These are phyloP conservation scores for Machimus atricapillus DNA, from an alignment of 2,888 invertebrate species.

Conservation along the genomic window DNA sequence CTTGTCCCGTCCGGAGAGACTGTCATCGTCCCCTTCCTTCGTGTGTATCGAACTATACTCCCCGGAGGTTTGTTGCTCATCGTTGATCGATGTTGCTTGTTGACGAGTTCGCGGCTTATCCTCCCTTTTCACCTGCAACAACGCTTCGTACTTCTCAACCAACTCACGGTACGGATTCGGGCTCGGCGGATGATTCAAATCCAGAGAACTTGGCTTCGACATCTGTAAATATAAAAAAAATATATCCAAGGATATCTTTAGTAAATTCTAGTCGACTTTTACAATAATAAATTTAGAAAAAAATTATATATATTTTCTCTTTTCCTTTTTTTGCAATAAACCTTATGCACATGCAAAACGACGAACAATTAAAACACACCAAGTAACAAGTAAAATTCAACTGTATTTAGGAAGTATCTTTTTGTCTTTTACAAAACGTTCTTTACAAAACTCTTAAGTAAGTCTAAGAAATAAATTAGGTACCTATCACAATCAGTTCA, in stretches of 20 bases:
- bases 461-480: constrained; percentile 29
- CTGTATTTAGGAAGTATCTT: constrained; percentile 42
- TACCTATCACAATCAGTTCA: constrained; percentile 46
- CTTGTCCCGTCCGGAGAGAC: constrained; percentile 47
- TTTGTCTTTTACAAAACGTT: constrained; percentile 11
- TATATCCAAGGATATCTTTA: not conserved
- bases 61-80: constrained; percentile 78
- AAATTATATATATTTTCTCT: not conserved
- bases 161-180: constrained; percentile 78
- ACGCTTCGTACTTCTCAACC: constrained; percentile 85
- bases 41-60: constrained; percentile 73
- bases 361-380: constrained; percentile 35
- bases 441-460: constrained; percentile 32
- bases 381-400: constrained; percentile 42
- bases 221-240: constrained; percentile 50
- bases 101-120: constrained; percentile 63
- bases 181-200: constrained; percentile 57
- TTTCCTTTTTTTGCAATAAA: not conserved
- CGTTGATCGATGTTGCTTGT: constrained; percentile 61
- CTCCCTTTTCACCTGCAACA: constrained; percentile 69
- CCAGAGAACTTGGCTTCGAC: constrained; percentile 53
- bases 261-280: not conserved
- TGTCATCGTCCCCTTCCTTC: constrained; percentile 61
- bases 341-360: constrained; percentile 13
- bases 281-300: not conserved